Conservation (phyloP, 2,797 vertebrate genomes). For the Tangara arthus region DNA sequence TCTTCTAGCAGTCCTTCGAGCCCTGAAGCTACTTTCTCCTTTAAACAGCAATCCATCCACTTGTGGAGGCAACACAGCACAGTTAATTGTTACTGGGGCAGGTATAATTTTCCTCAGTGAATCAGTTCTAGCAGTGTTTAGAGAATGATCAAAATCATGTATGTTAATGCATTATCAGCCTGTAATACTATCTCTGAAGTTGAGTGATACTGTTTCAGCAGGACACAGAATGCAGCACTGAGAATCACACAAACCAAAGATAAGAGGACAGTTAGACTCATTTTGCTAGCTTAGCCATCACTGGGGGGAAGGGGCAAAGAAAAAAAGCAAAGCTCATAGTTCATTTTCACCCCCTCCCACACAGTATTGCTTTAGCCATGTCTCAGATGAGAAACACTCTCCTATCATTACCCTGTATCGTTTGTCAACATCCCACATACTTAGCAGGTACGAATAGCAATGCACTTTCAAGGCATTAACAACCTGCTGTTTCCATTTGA, state of each 20-base stretch:
- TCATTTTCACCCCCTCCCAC: neutral
- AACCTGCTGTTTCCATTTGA: neutral
- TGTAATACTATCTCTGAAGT: neutral
- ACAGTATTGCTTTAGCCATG: neutral
- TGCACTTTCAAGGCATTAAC: neutral
- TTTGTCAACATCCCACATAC: neutral
- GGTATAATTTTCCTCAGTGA: neutral
- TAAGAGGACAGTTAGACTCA: neutral
- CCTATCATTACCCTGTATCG: neutral
- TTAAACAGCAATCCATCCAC: neutral
- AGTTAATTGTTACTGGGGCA: neutral
- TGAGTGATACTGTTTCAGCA: neutral
- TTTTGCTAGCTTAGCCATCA: neutral
- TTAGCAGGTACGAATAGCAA: neutral
- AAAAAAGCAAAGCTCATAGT: neutral
- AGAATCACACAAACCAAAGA: neutral
- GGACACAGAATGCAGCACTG: neutral
- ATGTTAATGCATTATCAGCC: neutral
- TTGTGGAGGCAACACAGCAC: neutral
- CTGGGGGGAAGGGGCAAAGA: accelerated
- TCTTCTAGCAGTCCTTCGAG: neutral
- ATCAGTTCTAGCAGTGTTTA: neutral
- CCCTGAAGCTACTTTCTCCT: neutral
- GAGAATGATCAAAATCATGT: neutral
- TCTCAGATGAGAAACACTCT: neutral